Percentiles rank a stretch among this genome's conserved stretches.
Evolutionary conservation across 2,888 invertebrate species (phyloP).

Genomic region (Epistrophe grossulariae): DNA sequence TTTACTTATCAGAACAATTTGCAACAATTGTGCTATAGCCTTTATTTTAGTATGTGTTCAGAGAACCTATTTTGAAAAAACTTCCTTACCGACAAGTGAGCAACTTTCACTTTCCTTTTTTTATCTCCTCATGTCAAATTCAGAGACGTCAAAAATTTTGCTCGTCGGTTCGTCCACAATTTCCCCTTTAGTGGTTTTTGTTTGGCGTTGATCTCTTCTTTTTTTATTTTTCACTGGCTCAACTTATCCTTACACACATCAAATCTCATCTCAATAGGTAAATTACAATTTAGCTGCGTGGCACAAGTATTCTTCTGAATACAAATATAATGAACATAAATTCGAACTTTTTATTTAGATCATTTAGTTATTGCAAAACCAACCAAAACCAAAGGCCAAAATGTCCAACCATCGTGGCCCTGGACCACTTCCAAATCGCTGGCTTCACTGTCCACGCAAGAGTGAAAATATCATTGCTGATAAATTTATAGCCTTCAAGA

Average conservation of each 20-base stretch:
- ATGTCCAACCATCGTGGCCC: slow-evolving; percentile 78
- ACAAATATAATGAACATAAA: neutral
- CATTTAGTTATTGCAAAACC: neutral
- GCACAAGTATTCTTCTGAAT: slow-evolving; percentile 35
- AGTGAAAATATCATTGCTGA: slow-evolving; percentile 89
- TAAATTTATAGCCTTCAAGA: slow-evolving; percentile 91
- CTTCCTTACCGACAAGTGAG: no score
- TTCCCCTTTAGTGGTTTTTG: slow-evolving; percentile 56
- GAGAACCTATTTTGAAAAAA: no score
- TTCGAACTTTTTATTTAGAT: slow-evolving; percentile 9
- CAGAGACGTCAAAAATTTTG: slow-evolving; percentile 42
- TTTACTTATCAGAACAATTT: no score
- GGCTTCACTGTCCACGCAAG: slow-evolving; percentile 95
- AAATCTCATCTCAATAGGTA: slow-evolving; percentile 37
- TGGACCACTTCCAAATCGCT: slow-evolving; percentile 92
- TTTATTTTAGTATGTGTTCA: no score
- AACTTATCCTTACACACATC: slow-evolving; percentile 54
- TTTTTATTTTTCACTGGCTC: slow-evolving; percentile 37
- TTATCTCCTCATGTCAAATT: neutral
- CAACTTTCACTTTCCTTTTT: neutral
- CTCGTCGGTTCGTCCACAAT: slow-evolving; percentile 36
- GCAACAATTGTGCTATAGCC: no score
- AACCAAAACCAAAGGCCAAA: slow-evolving; percentile 21
- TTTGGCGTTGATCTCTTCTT: slow-evolving; percentile 67
- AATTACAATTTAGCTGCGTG: slow-evolving; percentile 56